Percentiles rank a stretch among this genome's conserved stretches.
Conservation (phyloP, 2,797 vertebrate genomes). For the Pangasius larnaudii region DNA sequence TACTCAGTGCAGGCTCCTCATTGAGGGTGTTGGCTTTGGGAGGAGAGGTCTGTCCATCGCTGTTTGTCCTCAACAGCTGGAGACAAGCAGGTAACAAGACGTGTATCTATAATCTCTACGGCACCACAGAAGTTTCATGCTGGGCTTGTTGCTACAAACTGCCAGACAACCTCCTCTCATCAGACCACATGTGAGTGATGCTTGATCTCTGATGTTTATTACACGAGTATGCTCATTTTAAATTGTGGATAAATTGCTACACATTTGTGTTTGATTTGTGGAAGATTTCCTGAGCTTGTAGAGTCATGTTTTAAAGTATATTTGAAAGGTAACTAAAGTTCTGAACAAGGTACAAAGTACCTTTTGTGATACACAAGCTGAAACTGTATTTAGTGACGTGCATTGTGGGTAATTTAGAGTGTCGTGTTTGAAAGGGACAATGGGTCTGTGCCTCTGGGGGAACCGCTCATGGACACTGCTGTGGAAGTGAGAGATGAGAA, state of each 20-base stretch:
- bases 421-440: constrained; percentile 65
- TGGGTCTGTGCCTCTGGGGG: constrained; percentile 81
- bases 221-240: background rate
- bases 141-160: constrained; percentile 89
- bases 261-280: background rate
- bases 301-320: background rate
- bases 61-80: constrained; percentile 82
- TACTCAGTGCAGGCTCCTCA: constrained; percentile 81
- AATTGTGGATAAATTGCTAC: background rate
- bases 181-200: constrained; percentile 60
- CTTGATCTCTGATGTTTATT: background rate
- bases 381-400: background rate
- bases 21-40: constrained; percentile 91
- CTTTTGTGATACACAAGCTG: background rate
- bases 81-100: constrained; percentile 85
- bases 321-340: background rate
- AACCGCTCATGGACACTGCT: constrained; percentile 82
- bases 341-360: background rate
- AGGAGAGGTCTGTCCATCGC: constrained; percentile 87
- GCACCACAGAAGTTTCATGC: constrained; percentile 95
- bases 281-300: background rate
- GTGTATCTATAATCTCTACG: constrained; percentile 90
- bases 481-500: constrained; percentile 86
- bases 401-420: constrained; percentile 18
- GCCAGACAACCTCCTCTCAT: constrained; percentile 71